Conservation (phyloP, 1,140 invertebrate species). For the Liolophura sinensis region DNA sequence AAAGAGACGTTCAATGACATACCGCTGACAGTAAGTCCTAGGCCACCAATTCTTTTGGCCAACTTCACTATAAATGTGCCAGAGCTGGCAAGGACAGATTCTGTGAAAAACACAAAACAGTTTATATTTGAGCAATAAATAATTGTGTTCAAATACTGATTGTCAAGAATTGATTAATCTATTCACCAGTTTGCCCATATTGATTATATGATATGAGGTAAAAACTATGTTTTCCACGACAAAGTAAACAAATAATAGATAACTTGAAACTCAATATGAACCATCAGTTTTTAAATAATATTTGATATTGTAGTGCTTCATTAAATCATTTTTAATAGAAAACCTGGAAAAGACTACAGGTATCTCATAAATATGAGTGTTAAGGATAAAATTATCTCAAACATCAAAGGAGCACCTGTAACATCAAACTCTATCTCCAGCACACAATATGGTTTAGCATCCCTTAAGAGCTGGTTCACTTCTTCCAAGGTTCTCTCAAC, state of each 20-base stretch:
- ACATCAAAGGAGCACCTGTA: constrained; percentile 59
- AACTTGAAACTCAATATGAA: too few species aligned
- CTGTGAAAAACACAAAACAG: constrained; percentile 50
- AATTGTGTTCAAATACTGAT: background rate
- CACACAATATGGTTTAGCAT: constrained; percentile 57
- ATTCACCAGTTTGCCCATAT: background rate
- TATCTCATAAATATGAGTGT: background rate
- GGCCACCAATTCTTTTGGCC: constrained; percentile 73
- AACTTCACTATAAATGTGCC: constrained; percentile 90
- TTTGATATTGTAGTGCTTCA: too few species aligned
- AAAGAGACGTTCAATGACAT: constrained; percentile 27
- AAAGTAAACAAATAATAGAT: too few species aligned
- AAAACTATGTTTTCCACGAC: too few species aligned
- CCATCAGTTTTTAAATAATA: too few species aligned
- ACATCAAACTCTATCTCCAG: constrained; percentile 88
- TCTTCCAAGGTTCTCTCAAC: constrained; percentile 61
- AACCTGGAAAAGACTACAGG: too few species aligned
- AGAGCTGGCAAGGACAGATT: constrained; percentile 85
- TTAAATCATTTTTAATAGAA: too few species aligned
- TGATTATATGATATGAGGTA: background rate
- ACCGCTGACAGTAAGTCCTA: constrained; percentile 87
- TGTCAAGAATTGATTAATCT: background rate
- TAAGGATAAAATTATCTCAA: constrained; percentile 8
- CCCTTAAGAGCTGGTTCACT: constrained; percentile 59
- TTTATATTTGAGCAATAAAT: background rate